Conservation (phyloP, 1,140 invertebrate species). For the Trichonephila inaurata region DNA sequence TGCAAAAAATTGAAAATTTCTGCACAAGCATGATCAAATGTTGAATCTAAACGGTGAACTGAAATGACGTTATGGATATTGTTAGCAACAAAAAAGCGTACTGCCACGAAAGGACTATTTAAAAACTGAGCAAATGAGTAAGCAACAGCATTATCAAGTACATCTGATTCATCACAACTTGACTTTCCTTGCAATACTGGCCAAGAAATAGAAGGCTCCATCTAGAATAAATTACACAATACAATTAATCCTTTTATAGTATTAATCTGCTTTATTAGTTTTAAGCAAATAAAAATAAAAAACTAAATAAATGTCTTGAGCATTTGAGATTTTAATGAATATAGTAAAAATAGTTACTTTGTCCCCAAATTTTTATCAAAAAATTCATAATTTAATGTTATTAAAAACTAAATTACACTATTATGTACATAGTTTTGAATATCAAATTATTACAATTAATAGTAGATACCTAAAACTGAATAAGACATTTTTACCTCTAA, state of each 20-base stretch:
- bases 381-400: too few relatives aligned
- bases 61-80: constrained; percentile 27
- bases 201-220: constrained; percentile 43
- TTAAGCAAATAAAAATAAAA: too few relatives aligned
- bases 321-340: too few relatives aligned
- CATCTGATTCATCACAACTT: neutral
- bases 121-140: constrained; percentile 41
- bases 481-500: too few relatives aligned
- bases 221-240: constrained; percentile 15
- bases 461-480: too few relatives aligned
- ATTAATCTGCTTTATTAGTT: too few relatives aligned
- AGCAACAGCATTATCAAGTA: neutral
- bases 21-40: neutral
- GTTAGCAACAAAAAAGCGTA: constrained; percentile 37
- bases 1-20: constrained; percentile 41
- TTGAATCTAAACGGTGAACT: neutral
- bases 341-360: too few relatives aligned
- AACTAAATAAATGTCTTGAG: too few relatives aligned
- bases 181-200: neutral
- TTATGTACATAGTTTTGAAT: too few relatives aligned
- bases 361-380: too few relatives aligned
- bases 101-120: constrained; percentile 21
- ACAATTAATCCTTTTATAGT: neutral
- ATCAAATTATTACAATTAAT: too few relatives aligned
- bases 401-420: too few relatives aligned